Evolutionary conservation across 2,888 invertebrate species (phyloP).

Genomic region (Frankliniella intonsa): DNA sequence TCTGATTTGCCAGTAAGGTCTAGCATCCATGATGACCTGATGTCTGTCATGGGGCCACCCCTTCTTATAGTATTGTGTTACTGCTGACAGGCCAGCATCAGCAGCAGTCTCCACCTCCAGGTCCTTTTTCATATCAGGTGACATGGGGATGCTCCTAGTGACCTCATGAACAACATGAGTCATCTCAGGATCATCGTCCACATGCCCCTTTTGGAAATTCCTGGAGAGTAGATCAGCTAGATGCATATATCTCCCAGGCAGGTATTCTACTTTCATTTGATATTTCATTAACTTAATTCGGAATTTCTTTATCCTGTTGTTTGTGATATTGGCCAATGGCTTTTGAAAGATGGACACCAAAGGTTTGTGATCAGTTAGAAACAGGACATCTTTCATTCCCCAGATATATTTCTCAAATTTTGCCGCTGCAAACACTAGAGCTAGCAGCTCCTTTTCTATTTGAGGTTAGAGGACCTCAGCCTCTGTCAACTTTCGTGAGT

Average conservation of each 20-base stretch:
- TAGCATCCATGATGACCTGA: constrained; percentile 18
- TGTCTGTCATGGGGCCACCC: constrained; percentile 31
- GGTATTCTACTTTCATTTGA: constrained; percentile 28
- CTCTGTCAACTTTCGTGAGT: constrained; percentile 28
- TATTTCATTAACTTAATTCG: constrained; percentile 29
- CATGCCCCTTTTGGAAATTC: constrained; percentile 22
- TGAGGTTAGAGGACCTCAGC: constrained; percentile 32
- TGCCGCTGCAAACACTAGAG: not conserved
- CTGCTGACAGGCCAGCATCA: constrained; percentile 16
- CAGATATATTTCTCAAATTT: constrained; percentile 6
- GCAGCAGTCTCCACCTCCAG: not conserved
- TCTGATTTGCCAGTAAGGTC: constrained; percentile 30
- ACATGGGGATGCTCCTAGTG: constrained; percentile 13
- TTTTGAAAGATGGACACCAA: not conserved
- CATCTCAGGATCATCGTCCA: constrained; percentile 12
- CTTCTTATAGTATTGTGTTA: constrained; percentile 16
- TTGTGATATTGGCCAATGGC: not conserved
- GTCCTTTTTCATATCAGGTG: not conserved
- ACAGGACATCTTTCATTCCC: not conserved
- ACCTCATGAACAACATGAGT: constrained; percentile 29
- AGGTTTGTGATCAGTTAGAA: constrained; percentile 26
- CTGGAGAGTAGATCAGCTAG: constrained; percentile 30
- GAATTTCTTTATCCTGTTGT: constrained; percentile 24
- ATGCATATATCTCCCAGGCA: constrained; percentile 29
- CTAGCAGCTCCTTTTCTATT: constrained; percentile 34